Percentiles rank a stretch among this genome's conserved stretches.
Evolutionary conservation across 1,140 invertebrate species (phyloP).

Genomic region (Habropoda laboriosa): DNA sequence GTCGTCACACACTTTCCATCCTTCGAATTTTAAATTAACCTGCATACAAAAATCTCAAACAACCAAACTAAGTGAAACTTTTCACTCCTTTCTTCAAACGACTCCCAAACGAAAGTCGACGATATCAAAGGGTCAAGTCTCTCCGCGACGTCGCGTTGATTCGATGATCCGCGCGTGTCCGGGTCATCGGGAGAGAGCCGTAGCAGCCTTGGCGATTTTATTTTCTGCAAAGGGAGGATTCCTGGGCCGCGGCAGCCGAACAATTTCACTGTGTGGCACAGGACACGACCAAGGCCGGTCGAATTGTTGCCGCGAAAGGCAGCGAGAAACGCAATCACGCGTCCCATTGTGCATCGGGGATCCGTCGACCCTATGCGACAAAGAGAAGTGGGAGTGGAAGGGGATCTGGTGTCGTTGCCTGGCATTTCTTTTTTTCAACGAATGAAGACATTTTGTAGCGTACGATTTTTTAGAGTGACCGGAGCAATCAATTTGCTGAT

Average conservation of each 20-base stretch:
- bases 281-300: slow-evolving; percentile 42
- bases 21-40: too few relatives aligned
- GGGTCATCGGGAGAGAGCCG: slow-evolving; percentile 50
- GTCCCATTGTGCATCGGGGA: slow-evolving; percentile 5
- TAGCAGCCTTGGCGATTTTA: slow-evolving; percentile 59
- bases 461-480: too few relatives aligned
- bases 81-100: too few relatives aligned
- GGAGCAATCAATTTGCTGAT: too few relatives aligned
- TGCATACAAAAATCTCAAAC: too few relatives aligned
- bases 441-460: too few relatives aligned
- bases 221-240: slow-evolving; percentile 36
- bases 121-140: too few relatives aligned
- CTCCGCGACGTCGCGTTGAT: too few relatives aligned
- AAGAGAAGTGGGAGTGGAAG: not conserved
- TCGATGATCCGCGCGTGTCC: slow-evolving; percentile 43
- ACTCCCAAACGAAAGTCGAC: too few relatives aligned
- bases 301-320: slow-evolving; percentile 9
- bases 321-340: slow-evolving; percentile 19
- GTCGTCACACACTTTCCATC: too few relatives aligned
- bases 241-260: slow-evolving; percentile 45
- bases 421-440: too few relatives aligned
- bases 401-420: not conserved
- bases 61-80: too few relatives aligned
- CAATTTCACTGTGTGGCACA: slow-evolving; percentile 38
- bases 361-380: not conserved